A percentile compares a stretch with the other conserved stretches of the same genome.
Conservation (phyloP, 2,113 vertebrate species). For the Scortum barcoo region DNA sequence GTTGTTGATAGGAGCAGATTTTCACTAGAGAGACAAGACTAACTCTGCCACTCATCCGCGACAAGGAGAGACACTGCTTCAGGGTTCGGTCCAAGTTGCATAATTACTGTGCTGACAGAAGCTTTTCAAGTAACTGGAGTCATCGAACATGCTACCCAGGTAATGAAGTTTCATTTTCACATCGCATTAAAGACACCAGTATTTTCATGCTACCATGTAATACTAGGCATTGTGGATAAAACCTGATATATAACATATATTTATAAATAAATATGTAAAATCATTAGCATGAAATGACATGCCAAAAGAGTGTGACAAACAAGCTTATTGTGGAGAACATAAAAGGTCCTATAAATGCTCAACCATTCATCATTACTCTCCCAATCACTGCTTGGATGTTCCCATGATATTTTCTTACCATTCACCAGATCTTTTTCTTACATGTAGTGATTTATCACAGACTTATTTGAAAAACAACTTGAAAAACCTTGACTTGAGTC, state of each 20-base stretch:
- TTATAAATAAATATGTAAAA: background rate
- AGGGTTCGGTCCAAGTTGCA: constrained; percentile 76
- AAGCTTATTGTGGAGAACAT: background rate
- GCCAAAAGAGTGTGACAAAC: background rate
- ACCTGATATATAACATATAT: background rate
- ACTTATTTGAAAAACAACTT: too few species aligned
- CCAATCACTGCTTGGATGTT: background rate
- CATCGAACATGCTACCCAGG: constrained; percentile 65
- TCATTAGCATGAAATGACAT: background rate
- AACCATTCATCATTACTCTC: background rate
- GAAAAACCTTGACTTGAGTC: background rate
- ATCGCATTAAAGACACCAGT: background rate
- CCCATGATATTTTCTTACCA: background rate
- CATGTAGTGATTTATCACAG: background rate
- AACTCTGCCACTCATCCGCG: background rate
- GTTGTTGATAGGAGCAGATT: constrained; percentile 38
- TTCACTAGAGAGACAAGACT: constrained; percentile 40
- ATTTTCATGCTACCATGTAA: background rate
- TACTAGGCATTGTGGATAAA: background rate
- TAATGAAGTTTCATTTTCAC: constrained; percentile 23
- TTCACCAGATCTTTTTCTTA: background rate
- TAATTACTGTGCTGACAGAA: constrained; percentile 71
- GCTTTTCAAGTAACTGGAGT: constrained; percentile 85
- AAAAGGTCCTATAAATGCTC: background rate
- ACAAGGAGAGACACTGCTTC: constrained; percentile 65